These are phyloP conservation scores for Muscicapa comitata DNA, from an alignment of 2,797 vertebrate species.

Conservation along the genomic window DNA sequence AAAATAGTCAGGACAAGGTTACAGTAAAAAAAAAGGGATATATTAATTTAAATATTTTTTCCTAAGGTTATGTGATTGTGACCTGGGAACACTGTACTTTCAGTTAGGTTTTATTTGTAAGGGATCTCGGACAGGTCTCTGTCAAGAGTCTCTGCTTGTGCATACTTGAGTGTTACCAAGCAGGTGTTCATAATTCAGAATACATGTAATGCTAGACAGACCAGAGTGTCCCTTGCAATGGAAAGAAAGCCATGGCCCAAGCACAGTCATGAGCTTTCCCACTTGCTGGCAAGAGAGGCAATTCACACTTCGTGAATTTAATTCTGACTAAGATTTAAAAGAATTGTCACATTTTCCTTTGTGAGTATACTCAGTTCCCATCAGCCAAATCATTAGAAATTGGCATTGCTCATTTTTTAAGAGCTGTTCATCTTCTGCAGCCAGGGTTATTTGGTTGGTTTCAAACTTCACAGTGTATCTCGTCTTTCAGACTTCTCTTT, in stretches of 20 bases:
- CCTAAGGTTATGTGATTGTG: neutral
- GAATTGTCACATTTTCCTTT: neutral
- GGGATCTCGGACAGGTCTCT: neutral
- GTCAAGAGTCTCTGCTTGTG: neutral
- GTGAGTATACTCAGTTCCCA: neutral
- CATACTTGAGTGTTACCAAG: neutral
- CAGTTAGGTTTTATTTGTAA: neutral
- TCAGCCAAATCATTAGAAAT: neutral
- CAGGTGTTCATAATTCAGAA: neutral
- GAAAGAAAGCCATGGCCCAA: neutral
- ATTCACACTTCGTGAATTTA: neutral
- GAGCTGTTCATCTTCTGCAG: neutral
- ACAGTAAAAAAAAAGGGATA: neutral
- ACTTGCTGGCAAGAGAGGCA: neutral
- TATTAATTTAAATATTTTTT: neutral
- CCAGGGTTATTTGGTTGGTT: neutral
- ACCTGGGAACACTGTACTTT: accelerated
- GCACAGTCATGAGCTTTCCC: neutral
- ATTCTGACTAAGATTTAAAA: neutral
- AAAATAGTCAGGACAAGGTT: neutral
- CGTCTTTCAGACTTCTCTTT: neutral
- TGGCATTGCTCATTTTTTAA: neutral
- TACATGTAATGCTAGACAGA: neutral
- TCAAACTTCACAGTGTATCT: neutral
- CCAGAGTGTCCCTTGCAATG: neutral